Base-by-base conservation (phyloP, 2,888 invertebrate genomes). In the Stenodera caucasica region DNA sequence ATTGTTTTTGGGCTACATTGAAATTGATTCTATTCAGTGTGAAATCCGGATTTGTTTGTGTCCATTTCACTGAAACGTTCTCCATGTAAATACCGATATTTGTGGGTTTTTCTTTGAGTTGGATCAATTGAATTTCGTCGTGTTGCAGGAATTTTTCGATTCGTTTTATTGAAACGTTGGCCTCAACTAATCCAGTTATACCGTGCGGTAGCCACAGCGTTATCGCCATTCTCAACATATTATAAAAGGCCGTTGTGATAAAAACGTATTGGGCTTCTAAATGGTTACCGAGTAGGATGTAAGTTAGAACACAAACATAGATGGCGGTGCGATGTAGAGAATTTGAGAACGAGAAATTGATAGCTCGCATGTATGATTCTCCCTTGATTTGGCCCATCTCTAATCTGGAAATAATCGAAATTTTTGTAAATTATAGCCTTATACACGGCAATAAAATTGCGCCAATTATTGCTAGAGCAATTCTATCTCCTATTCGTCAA, bases 241-340 rank as follows among this genome's bases (percentile, higher is more conserved):
- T 90, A 74, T 87, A 91, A 78, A 89, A 90, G 69, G 90, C 89
- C 11, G 90, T 88, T 69, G 90, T 82, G 0, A 90, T 87, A 77
- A 90, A 91, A 0, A 90, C 88, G 73, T 88, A 86, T 58, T 87
- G 86, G 0, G 87, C 84, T 8, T 81, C 78, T 64, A 83, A 70
- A n/a, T 65, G 67, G 57, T 81, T 72, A 21, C 89, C 90, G 63
- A 86, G 80, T 0, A 92, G 80, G 8, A 90, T 88, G 73, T 89
- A 93, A 0, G 89, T 85, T 32, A 92, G 82, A 53, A 96, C 84
- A 2, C 92, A 92, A 55, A 91, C 85, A 75, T 90, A 92, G n/a
- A 94, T 83, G 0, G 94, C 90, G 45, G 93, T 85, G 65, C 94
- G 87, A 72, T 92, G 90, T 0, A 93, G 90, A 75, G 92, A 94